phyloP scores from a whole-genome alignment of 2,113 vertebrate species.

The Emydura subglobosa region DNA sequence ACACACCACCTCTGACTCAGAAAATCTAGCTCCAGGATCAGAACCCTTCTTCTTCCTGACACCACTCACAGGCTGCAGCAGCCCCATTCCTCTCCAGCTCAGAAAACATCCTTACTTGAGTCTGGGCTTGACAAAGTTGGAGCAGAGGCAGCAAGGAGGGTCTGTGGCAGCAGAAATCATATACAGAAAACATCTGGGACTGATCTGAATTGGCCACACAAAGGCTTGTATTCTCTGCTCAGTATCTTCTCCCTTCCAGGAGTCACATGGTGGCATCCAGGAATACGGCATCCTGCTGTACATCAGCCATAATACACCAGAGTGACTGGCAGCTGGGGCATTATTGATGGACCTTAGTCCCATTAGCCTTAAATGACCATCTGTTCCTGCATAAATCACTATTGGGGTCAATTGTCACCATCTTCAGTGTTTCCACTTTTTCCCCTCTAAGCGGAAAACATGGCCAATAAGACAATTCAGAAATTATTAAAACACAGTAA shows the following conservation, averaged over 20 bases:
- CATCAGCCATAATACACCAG: too few species aligned
- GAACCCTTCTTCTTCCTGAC: not conserved
- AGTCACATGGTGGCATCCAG: too few species aligned
- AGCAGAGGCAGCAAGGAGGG: not conserved
- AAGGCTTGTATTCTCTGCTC: not conserved
- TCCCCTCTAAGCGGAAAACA: not conserved
- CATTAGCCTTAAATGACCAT: too few species aligned
- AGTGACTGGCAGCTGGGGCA: too few species aligned
- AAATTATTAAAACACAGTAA: not conserved
- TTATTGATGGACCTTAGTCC: too few species aligned
- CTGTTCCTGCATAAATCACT: not conserved
- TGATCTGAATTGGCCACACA: not conserved
- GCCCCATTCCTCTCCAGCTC: not conserved
- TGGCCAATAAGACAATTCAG: not conserved
- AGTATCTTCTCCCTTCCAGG: not conserved
- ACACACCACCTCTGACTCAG: too few species aligned
- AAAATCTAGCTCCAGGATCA: too few species aligned
- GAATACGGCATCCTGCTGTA: too few species aligned
- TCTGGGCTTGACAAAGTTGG: not conserved
- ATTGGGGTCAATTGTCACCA: not conserved
- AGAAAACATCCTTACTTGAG: not conserved
- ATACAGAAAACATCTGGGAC: not conserved
- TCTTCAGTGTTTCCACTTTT: not conserved
- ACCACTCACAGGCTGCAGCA: not conserved
- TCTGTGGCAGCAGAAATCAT: not conserved